Evolutionary conservation across 2,113 vertebrate species (phyloP).

Genomic region (Meleagris gallopavo): DNA sequence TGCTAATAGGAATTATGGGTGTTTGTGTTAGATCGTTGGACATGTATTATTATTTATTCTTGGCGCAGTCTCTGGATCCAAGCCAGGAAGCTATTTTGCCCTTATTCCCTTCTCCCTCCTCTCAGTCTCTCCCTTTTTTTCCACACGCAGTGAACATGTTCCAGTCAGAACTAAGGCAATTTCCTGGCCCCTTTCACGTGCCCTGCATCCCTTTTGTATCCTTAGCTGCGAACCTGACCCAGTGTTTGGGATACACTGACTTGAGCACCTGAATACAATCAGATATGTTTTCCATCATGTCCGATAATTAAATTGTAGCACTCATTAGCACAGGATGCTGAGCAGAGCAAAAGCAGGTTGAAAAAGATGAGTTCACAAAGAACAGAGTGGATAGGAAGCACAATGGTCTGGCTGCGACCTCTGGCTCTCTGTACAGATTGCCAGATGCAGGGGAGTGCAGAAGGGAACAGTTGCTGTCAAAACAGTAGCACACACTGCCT

Average conservation of each 20-base stretch:
- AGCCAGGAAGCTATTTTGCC: conserved; percentile 27
- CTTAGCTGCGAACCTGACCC: background rate
- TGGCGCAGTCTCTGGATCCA: background rate
- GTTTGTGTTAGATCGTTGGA: background rate
- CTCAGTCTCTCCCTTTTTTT: background rate
- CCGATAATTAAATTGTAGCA: conserved; percentile 41
- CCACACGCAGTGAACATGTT: background rate
- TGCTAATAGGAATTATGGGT: background rate
- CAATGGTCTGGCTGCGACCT: background rate
- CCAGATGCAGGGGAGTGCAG: background rate
- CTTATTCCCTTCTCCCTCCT: background rate
- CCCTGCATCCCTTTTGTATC: background rate
- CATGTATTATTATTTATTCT: conserved; percentile 4
- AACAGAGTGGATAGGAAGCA: background rate
- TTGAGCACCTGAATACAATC: conserved; percentile 18
- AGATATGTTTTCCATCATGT: conserved; percentile 3
- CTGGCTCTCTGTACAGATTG: background rate
- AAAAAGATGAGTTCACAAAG: background rate
- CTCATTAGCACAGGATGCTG: conserved; percentile 28
- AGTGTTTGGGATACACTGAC: background rate
- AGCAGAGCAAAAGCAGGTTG: background rate
- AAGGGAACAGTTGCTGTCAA: background rate
- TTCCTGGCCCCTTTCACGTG: background rate
- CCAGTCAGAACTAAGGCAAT: conserved; percentile 13
- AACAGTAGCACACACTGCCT: background rate